Conservation (phyloP, 1,140 invertebrate genomes). For the Drosophila serrata region DNA sequence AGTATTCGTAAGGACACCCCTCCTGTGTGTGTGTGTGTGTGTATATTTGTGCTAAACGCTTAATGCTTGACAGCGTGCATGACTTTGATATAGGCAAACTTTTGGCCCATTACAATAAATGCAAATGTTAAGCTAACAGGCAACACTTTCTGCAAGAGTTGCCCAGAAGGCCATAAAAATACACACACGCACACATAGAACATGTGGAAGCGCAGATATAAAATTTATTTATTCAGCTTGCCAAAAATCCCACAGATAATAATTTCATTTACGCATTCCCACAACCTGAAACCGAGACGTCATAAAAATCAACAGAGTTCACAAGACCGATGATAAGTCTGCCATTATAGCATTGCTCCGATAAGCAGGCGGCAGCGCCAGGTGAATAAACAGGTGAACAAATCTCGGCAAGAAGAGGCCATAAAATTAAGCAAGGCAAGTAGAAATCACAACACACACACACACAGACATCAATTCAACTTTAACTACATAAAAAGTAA, state of each 20-base stretch:
- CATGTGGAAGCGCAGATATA: not conserved
- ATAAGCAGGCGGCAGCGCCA: conserved; percentile 27
- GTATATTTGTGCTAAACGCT: conserved; percentile 47
- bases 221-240: conserved; percentile 64
- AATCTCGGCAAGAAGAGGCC: conserved; percentile 6
- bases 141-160: conserved; percentile 29
- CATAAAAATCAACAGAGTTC: conserved; percentile 65
- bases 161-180: conserved; percentile 50
- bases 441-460: conserved; percentile 46
- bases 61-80: conserved; percentile 75
- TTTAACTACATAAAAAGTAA: conserved; percentile 72
- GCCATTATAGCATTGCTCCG: conserved; percentile 47
- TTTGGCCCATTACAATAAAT: conserved; percentile 75
- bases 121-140: conserved; percentile 62
- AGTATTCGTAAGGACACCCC: conserved; percentile 6
- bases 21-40: conserved; percentile 2
- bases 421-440: conserved; percentile 25
- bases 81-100: conserved; percentile 74
- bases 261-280: conserved; percentile 72
- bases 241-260: conserved; percentile 71
- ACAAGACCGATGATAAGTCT: conserved; percentile 61
- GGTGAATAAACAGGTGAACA: conserved; percentile 18
- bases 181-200: conserved; percentile 20
- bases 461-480: conserved; percentile 52
- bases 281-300: conserved; percentile 30